Evolutionary conservation across 2,888 invertebrate genomes (phyloP).

Genomic region (Oscheius onirici): DNA sequence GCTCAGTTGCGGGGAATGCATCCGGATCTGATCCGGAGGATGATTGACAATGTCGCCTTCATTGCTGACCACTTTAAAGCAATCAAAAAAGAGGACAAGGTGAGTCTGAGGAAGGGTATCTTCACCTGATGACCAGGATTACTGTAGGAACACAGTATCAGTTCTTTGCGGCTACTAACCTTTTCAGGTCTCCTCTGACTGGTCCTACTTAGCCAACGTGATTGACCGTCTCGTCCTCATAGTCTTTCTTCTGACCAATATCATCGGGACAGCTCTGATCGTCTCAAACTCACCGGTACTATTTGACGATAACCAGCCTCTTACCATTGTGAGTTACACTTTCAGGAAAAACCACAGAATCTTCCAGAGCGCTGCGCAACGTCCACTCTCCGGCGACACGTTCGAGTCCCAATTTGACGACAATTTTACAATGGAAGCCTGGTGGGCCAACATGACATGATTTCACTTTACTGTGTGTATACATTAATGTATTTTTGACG

Average conservation of each 20-base stretch:
- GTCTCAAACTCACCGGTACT: conserved; percentile 63
- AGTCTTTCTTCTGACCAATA: conserved; percentile 61
- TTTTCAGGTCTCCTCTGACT: conserved; percentile 69
- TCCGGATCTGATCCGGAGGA: conserved; percentile 69
- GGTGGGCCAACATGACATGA: conserved; percentile 51
- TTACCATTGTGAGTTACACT: conserved; percentile 47
- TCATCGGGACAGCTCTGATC: conserved; percentile 64
- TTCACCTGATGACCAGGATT: no score
- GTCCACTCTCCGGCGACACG: conserved; percentile 54
- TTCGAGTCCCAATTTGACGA: conserved; percentile 53
- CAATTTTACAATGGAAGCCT: conserved; percentile 54
- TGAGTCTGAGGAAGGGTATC: conserved; percentile 14
- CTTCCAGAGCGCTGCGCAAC: conserved; percentile 38
- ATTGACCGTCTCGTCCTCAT: conserved; percentile 68
- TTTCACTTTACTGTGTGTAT: conserved; percentile 1
- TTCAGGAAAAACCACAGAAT: background rate
- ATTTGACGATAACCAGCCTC: conserved; percentile 59
- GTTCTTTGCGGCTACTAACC: no score
- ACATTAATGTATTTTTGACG: background rate
- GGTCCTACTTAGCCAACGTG: conserved; percentile 71
- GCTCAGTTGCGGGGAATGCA: conserved; percentile 69
- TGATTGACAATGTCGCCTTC: conserved; percentile 71
- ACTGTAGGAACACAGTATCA: no score
- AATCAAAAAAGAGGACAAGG: conserved; percentile 67
- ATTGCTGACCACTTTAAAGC: conserved; percentile 69